Conservation (phyloP, 92 coral and sea anemone genomes). For the Parazoanthus swiftii region DNA sequence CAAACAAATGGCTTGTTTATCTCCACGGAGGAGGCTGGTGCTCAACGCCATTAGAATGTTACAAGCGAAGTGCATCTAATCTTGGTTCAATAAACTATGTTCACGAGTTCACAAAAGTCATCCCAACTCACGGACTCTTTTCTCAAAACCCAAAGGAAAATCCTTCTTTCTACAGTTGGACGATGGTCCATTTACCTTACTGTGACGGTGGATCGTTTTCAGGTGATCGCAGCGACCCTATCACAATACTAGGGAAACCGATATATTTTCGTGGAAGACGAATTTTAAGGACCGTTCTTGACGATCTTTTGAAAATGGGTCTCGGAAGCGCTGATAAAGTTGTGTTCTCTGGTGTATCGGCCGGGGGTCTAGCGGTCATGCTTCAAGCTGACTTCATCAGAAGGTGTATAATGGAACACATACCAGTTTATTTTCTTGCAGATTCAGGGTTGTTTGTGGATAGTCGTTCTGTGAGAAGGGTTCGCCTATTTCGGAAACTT, state of each 20-base stretch:
- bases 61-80: too few species aligned
- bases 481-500: slow-evolving; percentile 35
- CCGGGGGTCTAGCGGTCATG: slow-evolving; percentile 45
- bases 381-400: slow-evolving; percentile 44
- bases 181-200: slow-evolving; percentile 24
- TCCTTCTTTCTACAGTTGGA: slow-evolving; percentile 38
- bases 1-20: too few species aligned
- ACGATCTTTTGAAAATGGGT: slow-evolving; percentile 33
- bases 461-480: background rate
- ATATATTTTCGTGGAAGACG: slow-evolving; percentile 35
- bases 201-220: slow-evolving; percentile 49
- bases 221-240: slow-evolving; percentile 26
- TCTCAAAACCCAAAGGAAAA: background rate
- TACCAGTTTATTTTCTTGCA: slow-evolving; percentile 11
- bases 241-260: slow-evolving; percentile 13
- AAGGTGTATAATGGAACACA: background rate
- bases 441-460: slow-evolving; percentile 43
- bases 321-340: slow-evolving; percentile 17
- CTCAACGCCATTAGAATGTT: too few species aligned
- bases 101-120: too few species aligned
- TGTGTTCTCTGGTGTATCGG: slow-evolving; percentile 39
- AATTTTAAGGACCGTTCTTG: slow-evolving; percentile 11
- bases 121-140: too few species aligned
- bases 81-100: too few species aligned
- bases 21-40: too few species aligned